phyloP scores from a whole-genome alignment of 2,797 vertebrate species.

The Danio tinwini region DNA sequence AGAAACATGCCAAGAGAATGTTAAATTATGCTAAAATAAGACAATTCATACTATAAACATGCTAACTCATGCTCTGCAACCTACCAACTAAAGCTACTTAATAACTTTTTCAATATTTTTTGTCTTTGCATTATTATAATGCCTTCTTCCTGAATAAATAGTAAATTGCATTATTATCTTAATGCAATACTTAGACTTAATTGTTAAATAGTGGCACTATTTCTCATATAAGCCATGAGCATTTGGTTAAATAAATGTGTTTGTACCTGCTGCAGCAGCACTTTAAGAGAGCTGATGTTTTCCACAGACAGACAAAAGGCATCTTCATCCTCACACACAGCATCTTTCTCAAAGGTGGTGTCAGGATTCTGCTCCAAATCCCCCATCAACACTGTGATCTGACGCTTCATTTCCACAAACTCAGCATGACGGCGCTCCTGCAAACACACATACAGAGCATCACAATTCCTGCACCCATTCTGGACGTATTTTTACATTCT shows the following conservation, averaged over 20 bases:
- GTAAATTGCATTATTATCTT: neutral
- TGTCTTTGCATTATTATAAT: neutral
- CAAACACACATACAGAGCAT: slow-evolving; percentile 2
- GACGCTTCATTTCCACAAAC: slow-evolving; percentile 83
- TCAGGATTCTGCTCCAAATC: slow-evolving; percentile 87
- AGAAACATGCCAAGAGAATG: too few species aligned
- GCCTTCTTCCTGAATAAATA: neutral
- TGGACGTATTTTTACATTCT: neutral
- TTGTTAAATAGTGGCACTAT: neutral
- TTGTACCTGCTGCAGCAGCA: slow-evolving; percentile 85
- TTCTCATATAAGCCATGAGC: neutral
- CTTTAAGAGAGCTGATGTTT: slow-evolving; percentile 85
- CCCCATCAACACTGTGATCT: slow-evolving; percentile 86
- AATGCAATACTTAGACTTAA: neutral
- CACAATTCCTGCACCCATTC: neutral
- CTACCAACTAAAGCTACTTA: too few species aligned
- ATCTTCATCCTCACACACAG: slow-evolving; percentile 89
- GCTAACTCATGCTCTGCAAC: too few species aligned
- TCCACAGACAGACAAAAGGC: slow-evolving; percentile 88
- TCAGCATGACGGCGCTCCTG: slow-evolving; percentile 82
- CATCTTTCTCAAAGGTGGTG: slow-evolving; percentile 89
- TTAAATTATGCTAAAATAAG: too few species aligned
- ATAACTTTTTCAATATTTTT: neutral
- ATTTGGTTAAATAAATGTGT: neutral
- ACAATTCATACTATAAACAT: too few species aligned